Conservation (phyloP, 2,797 vertebrate species). For the Cryptoblepharus egeriae region DNA sequence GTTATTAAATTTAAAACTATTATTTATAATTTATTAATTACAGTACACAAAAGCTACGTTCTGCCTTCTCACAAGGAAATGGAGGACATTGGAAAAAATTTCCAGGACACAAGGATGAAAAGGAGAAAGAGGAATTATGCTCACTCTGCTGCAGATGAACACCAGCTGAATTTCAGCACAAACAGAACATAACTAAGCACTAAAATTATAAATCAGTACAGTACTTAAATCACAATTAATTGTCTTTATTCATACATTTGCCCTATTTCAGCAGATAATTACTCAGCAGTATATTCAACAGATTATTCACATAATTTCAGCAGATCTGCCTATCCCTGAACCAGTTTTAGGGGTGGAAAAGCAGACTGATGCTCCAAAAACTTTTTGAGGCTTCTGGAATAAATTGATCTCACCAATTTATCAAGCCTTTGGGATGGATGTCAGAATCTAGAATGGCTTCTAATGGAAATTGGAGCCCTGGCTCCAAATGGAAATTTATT, state of each 20-base stretch:
- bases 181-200: background rate
- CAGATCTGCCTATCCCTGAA: background rate
- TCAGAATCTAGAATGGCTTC: background rate
- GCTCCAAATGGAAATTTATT: background rate
- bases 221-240: background rate
- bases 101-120: too few species aligned
- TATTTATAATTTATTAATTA: too few species aligned
- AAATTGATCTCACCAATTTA: background rate
- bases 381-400: background rate
- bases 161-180: constrained; percentile 49
- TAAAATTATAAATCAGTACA: constrained; percentile 13
- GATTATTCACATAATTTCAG: too few species aligned
- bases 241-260: background rate
- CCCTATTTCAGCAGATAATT: background rate
- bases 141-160: too few species aligned
- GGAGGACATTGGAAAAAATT: too few species aligned
- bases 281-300: too few species aligned
- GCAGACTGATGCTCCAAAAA: background rate
- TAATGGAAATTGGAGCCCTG: too few species aligned
- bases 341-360: background rate
- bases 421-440: background rate
- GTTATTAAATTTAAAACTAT: too few species aligned
- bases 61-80: too few species aligned
- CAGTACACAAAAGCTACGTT: too few species aligned
- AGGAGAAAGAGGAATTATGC: too few species aligned